Evolutionary conservation across 2,113 vertebrate species (phyloP).

Genomic region (Acanthisitta chloris): DNA sequence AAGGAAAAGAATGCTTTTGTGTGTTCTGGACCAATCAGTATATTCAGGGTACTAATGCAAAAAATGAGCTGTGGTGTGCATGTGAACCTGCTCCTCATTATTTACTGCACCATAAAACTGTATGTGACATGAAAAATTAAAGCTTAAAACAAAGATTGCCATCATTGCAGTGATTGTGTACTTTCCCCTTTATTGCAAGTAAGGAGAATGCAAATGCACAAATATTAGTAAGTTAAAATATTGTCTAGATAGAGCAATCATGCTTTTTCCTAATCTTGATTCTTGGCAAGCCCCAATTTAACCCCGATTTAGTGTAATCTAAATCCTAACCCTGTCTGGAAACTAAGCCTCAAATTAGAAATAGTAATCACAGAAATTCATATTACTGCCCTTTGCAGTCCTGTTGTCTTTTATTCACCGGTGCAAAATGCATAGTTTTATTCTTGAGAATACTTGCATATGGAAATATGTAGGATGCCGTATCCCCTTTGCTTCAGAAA

Average conservation of each 20-base stretch:
- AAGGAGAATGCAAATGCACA: neutral
- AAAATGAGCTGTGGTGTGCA: neutral
- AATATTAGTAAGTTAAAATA: neutral
- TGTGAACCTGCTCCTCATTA: neutral
- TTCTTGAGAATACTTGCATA: neutral
- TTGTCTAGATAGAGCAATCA: neutral
- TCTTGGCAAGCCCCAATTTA: conserved; percentile 15
- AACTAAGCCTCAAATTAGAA: conserved; percentile 6
- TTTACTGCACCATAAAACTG: neutral
- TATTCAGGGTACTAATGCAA: neutral
- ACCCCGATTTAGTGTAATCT: neutral
- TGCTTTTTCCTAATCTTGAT: neutral
- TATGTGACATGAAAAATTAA: neutral
- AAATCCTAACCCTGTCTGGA: conserved; percentile 17
- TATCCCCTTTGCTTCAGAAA: neutral
- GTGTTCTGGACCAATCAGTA: neutral
- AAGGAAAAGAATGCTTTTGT: neutral
- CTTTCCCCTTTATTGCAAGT: neutral
- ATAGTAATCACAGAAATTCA: neutral
- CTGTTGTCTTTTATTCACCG: neutral
- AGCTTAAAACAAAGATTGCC: neutral
- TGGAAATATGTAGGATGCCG: neutral
- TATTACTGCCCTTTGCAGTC: neutral
- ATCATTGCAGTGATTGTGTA: neutral
- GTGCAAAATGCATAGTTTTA: neutral